Base-by-base conservation (phyloP, 2,113 vertebrate species). In the Amazona vittata region DNA sequence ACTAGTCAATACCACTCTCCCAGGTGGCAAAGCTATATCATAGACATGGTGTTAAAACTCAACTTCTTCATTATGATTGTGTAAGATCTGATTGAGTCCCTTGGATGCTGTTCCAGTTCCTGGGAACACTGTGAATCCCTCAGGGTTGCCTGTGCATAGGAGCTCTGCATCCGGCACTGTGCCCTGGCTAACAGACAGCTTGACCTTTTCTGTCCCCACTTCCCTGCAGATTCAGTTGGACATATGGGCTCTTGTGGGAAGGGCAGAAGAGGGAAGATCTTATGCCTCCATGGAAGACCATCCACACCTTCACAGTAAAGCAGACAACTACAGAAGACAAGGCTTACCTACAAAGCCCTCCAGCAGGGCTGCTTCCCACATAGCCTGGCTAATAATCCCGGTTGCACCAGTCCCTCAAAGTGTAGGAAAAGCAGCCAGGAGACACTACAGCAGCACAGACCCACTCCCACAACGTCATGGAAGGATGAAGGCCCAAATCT, bases 1-100 rank as follows among this genome's bases (percentile, higher is more conserved):
- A 77, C 85, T 94, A 88, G 83, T 89, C 86, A 95, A 83, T 62
- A 44, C 8, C 24, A 10, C 70, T 81, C 22, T 57, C 31, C 31
- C n/a, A 49, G 17, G 59, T 74, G 89, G 80, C 6, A 4, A 63
- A 88, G 75, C 91, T 44, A 26, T 47, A 44, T 1, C 17, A 4
- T 49, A 44, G 18, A 22, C 49, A 73, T 73, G 74, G 59, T 10
- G 41, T 83, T 80, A 95, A 83, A 96, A 86, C 25, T 59, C 71
- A 80, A 2, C n/a, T 74, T 62, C 41, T 46, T 77, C 39, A 88
- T 85, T 60, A 44, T 5, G 44, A 57, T 71, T 73, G 43, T 7
- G 2, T 44, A 31, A 74, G 35, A 37, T 26, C 28, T 1, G 1
- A 8, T 1, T 18, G 65, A 78, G 35, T 50, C 29, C 41, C 33